Conservation (phyloP, 2,797 vertebrate species). For the Scolopax rusticola region DNA sequence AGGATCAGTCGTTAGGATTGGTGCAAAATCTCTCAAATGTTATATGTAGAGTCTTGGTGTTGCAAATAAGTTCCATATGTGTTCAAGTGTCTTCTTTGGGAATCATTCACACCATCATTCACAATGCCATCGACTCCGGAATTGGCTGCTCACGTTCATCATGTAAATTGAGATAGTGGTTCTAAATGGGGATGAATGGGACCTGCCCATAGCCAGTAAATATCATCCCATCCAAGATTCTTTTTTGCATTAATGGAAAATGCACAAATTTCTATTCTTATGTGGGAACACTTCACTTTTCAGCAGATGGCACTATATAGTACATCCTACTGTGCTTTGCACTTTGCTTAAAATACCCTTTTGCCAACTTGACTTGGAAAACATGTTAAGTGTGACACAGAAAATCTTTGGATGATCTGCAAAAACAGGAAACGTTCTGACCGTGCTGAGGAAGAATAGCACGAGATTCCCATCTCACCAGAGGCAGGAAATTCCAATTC, state of each 20-base stretch:
- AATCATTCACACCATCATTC: constrained; percentile 29
- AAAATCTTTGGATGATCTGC: constrained; percentile 60
- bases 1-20: not conserved
- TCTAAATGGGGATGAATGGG: constrained; percentile 51
- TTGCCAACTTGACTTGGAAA: constrained; percentile 65
- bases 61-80: constrained; percentile 18
- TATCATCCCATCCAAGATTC: not conserved
- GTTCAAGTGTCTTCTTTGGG: constrained; percentile 25
- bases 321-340: constrained; percentile 69
- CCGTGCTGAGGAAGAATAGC: constrained; percentile 12
- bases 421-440: constrained; percentile 60
- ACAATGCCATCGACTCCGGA: not conserved
- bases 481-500: constrained; percentile 11
- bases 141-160: not conserved
- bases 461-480: not conserved
- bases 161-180: constrained; percentile 8
- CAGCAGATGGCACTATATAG: constrained; percentile 68
- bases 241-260: constrained; percentile 47
- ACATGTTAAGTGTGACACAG: constrained; percentile 59
- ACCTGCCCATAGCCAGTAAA: not conserved
- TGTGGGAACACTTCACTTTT: constrained; percentile 59
- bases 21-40: not conserved
- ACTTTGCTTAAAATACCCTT: constrained; percentile 67
- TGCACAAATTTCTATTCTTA: constrained; percentile 53
- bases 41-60: not conserved